These are phyloP conservation scores for Meteorus colon DNA, from an alignment of 2,888 invertebrate species.

Conservation along the genomic window DNA sequence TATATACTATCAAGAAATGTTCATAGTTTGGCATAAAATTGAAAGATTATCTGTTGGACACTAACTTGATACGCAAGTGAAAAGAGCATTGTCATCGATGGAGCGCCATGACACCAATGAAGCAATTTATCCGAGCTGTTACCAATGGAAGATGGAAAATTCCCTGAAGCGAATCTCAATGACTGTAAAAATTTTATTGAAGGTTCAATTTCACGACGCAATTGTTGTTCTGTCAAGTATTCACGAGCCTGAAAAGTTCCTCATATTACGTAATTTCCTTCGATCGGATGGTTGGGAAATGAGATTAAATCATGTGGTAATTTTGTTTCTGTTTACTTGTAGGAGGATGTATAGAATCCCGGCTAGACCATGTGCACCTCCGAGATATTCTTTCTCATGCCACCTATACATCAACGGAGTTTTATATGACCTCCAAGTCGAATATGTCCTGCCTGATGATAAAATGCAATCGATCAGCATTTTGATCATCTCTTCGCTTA, in stretches of 20 bases:
- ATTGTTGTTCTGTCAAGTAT: conserved; percentile 76
- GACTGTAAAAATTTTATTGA: conserved; percentile 79
- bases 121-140: conserved; percentile 83
- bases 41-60: not conserved
- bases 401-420: conserved; percentile 88
- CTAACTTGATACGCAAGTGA: conserved; percentile 80
- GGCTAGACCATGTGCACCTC: conserved; percentile 91
- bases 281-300: not conserved
- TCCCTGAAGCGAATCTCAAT: conserved; percentile 78
- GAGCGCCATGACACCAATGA: conserved; percentile 97
- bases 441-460: conserved; percentile 79
- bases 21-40: conserved; percentile 10
- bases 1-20: conserved; percentile 44
- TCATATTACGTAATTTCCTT: conserved; percentile 12
- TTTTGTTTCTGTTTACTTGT: conserved; percentile 75
- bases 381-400: conserved; percentile 90
- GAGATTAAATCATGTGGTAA: not conserved
- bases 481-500: conserved; percentile 77
- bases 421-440: conserved; percentile 75
- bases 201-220: conserved; percentile 78
- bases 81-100: conserved; percentile 86
- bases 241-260: conserved; percentile 74
- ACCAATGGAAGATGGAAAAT: conserved; percentile 86
- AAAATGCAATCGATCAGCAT: conserved; percentile 76
- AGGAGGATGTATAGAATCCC: conserved; percentile 90